Evolutionary conservation across 2,888 invertebrate species (phyloP), one percentile per base, ranked within the genome.

Genomic region (Eustalomyia histrio): DNA sequence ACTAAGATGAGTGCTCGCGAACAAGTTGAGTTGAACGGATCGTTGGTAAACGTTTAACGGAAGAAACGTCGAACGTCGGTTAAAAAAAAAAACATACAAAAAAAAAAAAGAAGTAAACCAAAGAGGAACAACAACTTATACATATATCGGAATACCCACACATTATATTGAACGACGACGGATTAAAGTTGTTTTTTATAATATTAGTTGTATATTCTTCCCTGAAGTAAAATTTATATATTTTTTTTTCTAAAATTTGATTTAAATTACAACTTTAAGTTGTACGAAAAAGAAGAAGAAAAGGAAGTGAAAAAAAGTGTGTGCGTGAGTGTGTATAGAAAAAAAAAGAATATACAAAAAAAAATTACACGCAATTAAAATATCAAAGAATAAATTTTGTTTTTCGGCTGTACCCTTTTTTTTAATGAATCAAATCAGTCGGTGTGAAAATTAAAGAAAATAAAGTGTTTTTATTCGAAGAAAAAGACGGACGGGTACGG

Each of bases 21-120:
- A 81, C 76, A 71, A 81, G 74, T 78, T 74, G 81, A 78, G 74
- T 78, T 50, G 81, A 61, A 33, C 81, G 81, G 80, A 24, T 65
- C 55, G 76, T 74, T 69, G 67, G 65, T 78, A 60, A 74, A 67
- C 39, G 68, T 67, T 58, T 68, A 78, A 58, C 81, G 81, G 81
- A 63, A 63, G 50, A 81, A 29, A 58, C 60, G 53, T 79, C 61
- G 43, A 76, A 73, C 43, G 65, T 63, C 60, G 55, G 33, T 43
- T 58, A 57, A 60, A 53, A 63, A 60, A 55, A n/a, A n/a, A n/a
- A n/a, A n/a, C n/a, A n/a, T n/a, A 65, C 55, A 52, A 64, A 24
- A 10, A 3, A 29, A n/a, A 50, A 64, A 12, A 60, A 71, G 4
- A 53, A 67, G 29, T 29, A 29, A 29, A 29, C 3, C 29, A 65